Percentiles rank a stretch among this genome's conserved stretches.
Evolutionary conservation across 2,797 vertebrate genomes (phyloP).

Genomic region (Siniperca scherzeri): DNA sequence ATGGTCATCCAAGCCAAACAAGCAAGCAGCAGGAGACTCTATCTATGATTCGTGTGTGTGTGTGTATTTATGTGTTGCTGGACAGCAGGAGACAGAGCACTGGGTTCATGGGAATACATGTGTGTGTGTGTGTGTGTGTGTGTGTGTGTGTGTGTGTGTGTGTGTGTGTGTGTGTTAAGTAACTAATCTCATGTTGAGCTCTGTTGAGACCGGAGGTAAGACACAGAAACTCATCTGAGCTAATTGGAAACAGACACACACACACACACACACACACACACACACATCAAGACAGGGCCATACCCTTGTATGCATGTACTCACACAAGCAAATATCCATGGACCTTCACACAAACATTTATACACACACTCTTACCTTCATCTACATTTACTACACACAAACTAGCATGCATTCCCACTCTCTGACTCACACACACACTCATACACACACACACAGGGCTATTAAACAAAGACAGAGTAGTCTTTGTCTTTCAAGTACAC

Average conservation of each 20-base stretch:
- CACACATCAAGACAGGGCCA: constrained; percentile 2
- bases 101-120: too few species aligned
- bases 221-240: constrained; percentile 73
- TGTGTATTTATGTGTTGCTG: background rate
- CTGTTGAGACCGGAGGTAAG: constrained; percentile 77
- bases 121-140: background rate
- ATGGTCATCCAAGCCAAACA: constrained; percentile 74
- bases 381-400: constrained; percentile 5
- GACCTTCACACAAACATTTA: background rate
- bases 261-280: constrained; percentile 45
- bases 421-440: constrained; percentile 35
- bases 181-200: constrained; percentile 69
- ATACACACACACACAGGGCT: constrained; percentile 23
- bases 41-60: constrained; percentile 23
- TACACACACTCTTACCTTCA: constrained; percentile 33
- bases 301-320: constrained; percentile 21
- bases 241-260: constrained; percentile 80
- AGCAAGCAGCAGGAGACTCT: constrained; percentile 44
- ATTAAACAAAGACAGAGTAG: constrained; percentile 66
- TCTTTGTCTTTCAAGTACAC: constrained; percentile 72
- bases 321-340: constrained; percentile 13
- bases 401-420: constrained; percentile 31
- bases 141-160: constrained; percentile 41
- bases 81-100: background rate
- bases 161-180: constrained; percentile 61